These are phyloP conservation scores for Oreotrochilus melanogaster DNA, from an alignment of 2,113 vertebrate genomes.

Conservation along the genomic window DNA sequence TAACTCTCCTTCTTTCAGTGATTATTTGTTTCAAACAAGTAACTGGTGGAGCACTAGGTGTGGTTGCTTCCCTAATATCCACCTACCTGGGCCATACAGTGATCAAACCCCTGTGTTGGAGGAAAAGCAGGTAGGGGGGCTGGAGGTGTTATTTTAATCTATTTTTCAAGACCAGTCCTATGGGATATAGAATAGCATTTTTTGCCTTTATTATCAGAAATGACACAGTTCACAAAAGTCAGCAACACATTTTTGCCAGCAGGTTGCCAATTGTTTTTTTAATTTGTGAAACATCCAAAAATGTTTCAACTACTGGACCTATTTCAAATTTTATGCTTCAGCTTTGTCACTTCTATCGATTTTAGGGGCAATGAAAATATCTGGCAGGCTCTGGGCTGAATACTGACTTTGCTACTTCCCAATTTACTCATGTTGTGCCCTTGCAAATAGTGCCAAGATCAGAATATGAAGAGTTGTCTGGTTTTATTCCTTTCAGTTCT, in stretches of 20 bases:
- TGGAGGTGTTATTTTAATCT: neutral
- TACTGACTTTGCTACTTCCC: neutral
- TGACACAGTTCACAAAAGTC: neutral
- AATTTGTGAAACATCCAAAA: conserved; percentile 16
- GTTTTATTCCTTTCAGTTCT: neutral
- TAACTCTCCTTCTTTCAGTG: neutral
- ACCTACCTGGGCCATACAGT: neutral
- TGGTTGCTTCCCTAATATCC: neutral
- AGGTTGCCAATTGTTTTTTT: neutral
- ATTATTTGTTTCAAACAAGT: neutral
- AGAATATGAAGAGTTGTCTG: neutral
- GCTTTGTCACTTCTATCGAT: neutral
- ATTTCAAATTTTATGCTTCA: neutral
- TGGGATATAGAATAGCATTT: neutral
- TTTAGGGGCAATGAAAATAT: neutral
- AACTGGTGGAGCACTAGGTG: neutral
- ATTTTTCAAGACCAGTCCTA: neutral
- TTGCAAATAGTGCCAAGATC: neutral
- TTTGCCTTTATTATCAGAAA: neutral
- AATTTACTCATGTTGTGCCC: neutral
- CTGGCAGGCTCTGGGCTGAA: neutral
- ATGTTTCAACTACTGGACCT: neutral
- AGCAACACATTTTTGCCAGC: conserved; percentile 11
- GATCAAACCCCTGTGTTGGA: neutral
- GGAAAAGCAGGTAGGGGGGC: neutral